Base-by-base conservation (phyloP, 1,140 invertebrate genomes). In the Watersipora subatra region DNA sequence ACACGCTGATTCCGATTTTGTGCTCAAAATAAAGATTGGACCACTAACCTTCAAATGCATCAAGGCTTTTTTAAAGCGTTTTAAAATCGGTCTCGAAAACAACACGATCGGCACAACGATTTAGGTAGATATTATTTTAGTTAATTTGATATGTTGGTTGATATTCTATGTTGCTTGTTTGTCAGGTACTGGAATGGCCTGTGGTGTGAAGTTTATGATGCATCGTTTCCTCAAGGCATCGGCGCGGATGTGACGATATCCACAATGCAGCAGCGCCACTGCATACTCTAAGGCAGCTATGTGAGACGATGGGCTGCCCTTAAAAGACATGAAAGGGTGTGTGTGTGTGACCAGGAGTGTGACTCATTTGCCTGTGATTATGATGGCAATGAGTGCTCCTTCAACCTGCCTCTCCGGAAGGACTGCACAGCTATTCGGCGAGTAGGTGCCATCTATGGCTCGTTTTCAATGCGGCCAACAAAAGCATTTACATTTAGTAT, bases 311-410 rank as follows among this genome's bases (percentile, higher is more conserved):
- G 63, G 84, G 86, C 0, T 97, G 93, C 73, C 81, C 85, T 30
- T 84, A 86, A 64, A 96, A 96, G 76, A 86, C 88, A 55, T 85
- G 86, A 1, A 90, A 97, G 75, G 83, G 86, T 29, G 82, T 84
- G n/a, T n/a, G n/a, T n/a, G 22, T 97, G 93, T 72, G 89, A 97
- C 72, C 86, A 88, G 68, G 92, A 96, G 71, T 98, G 95, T 74
- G 97, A 97, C 72, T 89, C 85, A 0, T 89, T 87, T 69, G 91
- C 90, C 0, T 98, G 95, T 75, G 86, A 93, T 68, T 97, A 95
- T 73, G 94, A 98, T 75, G 92, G 92, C 0, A 91, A 91, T 64
- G 95, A 98, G 74, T 98, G 95, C 74, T 93, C 93, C 0, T 72
- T 70, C 28, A 72, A 74, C 2, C 68, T 72, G 28, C 59, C 68